phyloP scores from a whole-genome alignment of 2,113 vertebrate species.

The Grammomys dolichurus region DNA sequence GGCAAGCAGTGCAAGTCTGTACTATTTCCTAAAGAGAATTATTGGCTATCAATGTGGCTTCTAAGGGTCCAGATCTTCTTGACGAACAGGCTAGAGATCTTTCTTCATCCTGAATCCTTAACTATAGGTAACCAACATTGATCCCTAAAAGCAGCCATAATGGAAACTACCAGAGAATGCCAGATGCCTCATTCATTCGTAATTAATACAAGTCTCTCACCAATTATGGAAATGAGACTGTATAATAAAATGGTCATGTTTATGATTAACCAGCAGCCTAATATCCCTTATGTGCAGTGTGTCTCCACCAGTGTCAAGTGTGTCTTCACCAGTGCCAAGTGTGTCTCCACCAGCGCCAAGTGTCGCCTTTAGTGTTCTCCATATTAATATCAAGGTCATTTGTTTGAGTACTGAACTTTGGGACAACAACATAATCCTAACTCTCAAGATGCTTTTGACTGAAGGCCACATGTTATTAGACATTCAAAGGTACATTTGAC shows the following conservation, averaged over 20 bases:
- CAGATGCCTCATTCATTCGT: conserved; percentile 10
- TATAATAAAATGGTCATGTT: neutral
- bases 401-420: neutral
- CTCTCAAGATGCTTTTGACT: neutral
- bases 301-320: neutral
- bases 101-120: neutral
- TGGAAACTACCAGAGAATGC: neutral
- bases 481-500: neutral
- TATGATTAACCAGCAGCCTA: neutral
- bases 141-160: neutral
- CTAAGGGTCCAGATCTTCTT: neutral
- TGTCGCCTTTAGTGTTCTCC: too few relatives aligned
- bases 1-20: neutral
- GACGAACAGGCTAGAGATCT: neutral
- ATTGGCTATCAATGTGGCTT: neutral
- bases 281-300: neutral
- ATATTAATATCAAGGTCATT: neutral
- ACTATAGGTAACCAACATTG: neutral
- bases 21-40: neutral
- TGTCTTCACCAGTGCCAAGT: neutral
- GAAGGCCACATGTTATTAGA: neutral
- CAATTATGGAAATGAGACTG: neutral
- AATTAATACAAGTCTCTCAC: conserved; percentile 15
- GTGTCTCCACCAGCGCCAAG: neutral
- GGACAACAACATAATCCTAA: neutral